Percentiles rank a stretch among this genome's conserved stretches.
phyloP scores from a whole-genome alignment of 2,888 invertebrate species.

The Helleia helle region DNA sequence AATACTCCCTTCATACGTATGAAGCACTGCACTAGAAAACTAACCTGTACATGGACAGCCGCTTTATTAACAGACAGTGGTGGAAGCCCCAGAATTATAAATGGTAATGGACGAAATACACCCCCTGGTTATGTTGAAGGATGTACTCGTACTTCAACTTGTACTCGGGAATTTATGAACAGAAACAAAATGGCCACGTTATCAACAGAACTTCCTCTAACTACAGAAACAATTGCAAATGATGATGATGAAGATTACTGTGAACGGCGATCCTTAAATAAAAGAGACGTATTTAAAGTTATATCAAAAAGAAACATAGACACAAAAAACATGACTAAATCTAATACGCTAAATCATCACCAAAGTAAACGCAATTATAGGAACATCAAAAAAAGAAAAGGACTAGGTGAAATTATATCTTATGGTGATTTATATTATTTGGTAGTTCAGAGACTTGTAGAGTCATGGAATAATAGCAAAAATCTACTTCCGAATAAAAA shows the following conservation, averaged over 20 bases:
- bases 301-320: slow-evolving; percentile 14
- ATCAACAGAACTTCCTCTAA: slow-evolving; percentile 18
- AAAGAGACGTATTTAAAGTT: slow-evolving; percentile 29
- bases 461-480: slow-evolving; percentile 23
- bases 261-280: slow-evolving; percentile 47
- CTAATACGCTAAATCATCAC: too few relatives aligned
- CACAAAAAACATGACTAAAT: too few relatives aligned
- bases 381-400: neutral
- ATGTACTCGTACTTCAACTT: slow-evolving; percentile 59
- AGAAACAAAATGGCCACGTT: slow-evolving; percentile 42
- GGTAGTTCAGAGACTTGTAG: slow-evolving; percentile 29
- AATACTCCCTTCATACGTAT: slow-evolving; percentile 40
- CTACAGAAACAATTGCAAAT: slow-evolving; percentile 19
- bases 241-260: slow-evolving; percentile 52
- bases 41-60: slow-evolving; percentile 62
- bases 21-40: slow-evolving; percentile 52
- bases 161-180: slow-evolving; percentile 51
- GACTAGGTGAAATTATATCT: slow-evolving; percentile 18
- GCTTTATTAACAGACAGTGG: slow-evolving; percentile 30
- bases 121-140: slow-evolving; percentile 59
- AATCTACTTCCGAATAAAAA: slow-evolving; percentile 11
- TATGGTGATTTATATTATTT: slow-evolving; percentile 34
- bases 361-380: too few relatives aligned
- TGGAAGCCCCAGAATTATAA: slow-evolving; percentile 23
- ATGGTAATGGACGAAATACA: slow-evolving; percentile 37